Conservation (phyloP, 2,888 invertebrate genomes). For the Agrochola circellaris region DNA sequence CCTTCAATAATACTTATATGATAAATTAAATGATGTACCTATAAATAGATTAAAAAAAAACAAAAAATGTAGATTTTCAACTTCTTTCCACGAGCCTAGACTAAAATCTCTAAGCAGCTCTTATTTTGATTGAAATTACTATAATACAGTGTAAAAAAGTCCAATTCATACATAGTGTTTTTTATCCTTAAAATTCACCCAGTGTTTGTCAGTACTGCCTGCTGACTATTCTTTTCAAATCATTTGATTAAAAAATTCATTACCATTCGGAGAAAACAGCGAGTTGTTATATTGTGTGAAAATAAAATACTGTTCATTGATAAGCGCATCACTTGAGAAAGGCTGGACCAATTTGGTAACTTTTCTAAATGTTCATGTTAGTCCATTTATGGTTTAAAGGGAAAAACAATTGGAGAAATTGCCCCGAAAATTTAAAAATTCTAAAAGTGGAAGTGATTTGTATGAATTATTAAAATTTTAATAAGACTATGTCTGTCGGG, state of each 20-base stretch:
- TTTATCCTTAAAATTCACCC: not conserved
- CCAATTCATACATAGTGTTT: not conserved
- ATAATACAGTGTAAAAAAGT: no score
- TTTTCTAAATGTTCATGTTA: not conserved
- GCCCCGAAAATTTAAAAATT: not conserved
- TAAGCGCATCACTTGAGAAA: not conserved
- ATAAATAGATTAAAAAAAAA: not conserved
- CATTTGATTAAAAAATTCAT: not conserved
- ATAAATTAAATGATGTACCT: not conserved
- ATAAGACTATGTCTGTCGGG: not conserved
- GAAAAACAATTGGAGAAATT: not conserved
- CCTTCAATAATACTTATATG: not conserved
- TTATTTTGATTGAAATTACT: not conserved
- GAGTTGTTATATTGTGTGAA: not conserved
- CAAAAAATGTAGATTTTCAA: not conserved
- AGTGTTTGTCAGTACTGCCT: not conserved
- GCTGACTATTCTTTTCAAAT: not conserved
- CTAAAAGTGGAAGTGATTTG: no score
- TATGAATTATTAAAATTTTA: not conserved
- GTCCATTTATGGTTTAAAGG: no score
- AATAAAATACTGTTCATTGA: not conserved
- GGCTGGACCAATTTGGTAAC: no score
- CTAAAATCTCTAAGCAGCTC: not conserved
- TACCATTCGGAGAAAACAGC: no score
- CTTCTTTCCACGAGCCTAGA: not conserved